phyloP scores from a whole-genome alignment of 2,113 vertebrate species.

The Cygnus atratus region DNA sequence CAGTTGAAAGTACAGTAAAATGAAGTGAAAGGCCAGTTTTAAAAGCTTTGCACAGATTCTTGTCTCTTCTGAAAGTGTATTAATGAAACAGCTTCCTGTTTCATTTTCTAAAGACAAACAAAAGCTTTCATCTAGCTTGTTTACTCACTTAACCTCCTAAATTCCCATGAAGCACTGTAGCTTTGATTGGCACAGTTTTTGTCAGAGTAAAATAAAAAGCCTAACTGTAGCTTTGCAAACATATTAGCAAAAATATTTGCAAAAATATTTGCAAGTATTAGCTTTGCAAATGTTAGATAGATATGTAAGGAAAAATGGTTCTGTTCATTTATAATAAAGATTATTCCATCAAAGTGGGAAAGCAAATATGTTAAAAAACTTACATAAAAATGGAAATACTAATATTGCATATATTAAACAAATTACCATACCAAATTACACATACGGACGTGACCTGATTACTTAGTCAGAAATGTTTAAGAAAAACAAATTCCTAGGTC shows the following conservation, averaged over 20 bases:
- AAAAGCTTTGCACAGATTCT: conserved; percentile 8
- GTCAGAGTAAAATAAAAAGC: not conserved
- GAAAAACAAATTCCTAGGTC: not conserved
- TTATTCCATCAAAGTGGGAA: conserved; percentile 22
- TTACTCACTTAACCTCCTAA: conserved; percentile 6
- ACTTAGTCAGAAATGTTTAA: not conserved
- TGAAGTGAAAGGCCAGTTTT: not conserved
- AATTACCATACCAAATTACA: not conserved
- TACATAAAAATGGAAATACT: not conserved
- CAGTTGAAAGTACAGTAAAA: conserved; percentile 13
- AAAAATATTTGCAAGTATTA: conserved; percentile 35
- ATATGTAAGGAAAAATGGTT: not conserved
- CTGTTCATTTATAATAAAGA: not conserved
- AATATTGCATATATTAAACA: not conserved
- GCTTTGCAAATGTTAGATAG: conserved; percentile 14
- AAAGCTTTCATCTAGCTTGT: conserved; percentile 42
- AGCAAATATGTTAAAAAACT: not conserved
- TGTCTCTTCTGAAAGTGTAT: not conserved
- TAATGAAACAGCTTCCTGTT: not conserved
- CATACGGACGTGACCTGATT: not conserved
- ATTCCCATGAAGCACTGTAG: conserved; percentile 30
- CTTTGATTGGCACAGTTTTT: not conserved
- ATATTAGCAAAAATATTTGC: conserved; percentile 14
- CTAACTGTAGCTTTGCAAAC: conserved; percentile 14
- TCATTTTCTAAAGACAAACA: conserved; percentile 33